Evolutionary conservation across 2,888 invertebrate genomes (phyloP).

Genomic region (Rotaria sp.): DNA sequence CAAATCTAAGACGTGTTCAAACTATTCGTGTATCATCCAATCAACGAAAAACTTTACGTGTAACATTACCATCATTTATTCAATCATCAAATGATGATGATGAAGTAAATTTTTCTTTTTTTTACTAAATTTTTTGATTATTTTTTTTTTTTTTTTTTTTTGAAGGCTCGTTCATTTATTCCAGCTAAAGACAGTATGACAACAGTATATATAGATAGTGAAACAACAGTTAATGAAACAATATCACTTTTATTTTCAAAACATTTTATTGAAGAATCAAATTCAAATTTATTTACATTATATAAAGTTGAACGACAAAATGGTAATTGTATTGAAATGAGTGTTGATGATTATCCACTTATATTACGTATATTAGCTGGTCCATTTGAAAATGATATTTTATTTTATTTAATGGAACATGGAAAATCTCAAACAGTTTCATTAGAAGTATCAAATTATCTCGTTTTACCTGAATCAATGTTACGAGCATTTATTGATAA

Average conservation of each 20-base stretch:
- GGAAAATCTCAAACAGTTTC: background rate
- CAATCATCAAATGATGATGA: background rate
- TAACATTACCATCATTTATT: background rate
- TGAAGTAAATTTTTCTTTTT: background rate
- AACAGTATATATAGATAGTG: background rate
- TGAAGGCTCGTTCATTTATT: conserved; percentile 16
- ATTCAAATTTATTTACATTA: conserved; percentile 19
- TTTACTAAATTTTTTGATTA: background rate
- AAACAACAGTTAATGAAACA: background rate
- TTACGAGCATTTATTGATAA: conserved; percentile 20
- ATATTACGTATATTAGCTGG: conserved; percentile 21
- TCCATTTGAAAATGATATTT: conserved; percentile 5
- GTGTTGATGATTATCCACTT: conserved; percentile 6
- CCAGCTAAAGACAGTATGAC: conserved; percentile 25
- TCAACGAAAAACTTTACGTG: conserved; percentile 1
- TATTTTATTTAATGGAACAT: conserved; percentile 27
- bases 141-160: background rate
- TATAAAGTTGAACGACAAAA: background rate
- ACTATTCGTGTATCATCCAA: background rate
- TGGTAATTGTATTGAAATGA: background rate
- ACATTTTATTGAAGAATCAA: conserved; percentile 1
- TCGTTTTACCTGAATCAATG: background rate
- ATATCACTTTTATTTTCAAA: background rate
- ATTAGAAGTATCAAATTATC: conserved; percentile 27
- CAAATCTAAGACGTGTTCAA: conserved; percentile 2